phyloP scores from a whole-genome alignment of 1,140 invertebrate species.

The Cydia splendana region DNA sequence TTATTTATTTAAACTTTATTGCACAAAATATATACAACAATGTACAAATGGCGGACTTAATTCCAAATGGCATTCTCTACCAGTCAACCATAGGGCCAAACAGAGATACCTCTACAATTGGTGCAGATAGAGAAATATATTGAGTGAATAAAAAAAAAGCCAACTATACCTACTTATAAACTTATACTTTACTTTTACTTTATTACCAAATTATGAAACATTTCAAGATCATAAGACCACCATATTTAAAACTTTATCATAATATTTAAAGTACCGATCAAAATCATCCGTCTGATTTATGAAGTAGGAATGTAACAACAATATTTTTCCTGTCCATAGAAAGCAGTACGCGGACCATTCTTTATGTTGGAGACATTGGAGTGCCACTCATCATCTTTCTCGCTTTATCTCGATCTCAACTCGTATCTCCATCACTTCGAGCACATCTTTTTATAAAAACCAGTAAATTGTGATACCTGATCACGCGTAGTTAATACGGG shows the following conservation, averaged over 20 bases:
- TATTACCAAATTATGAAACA: not conserved
- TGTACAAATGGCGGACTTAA: no score
- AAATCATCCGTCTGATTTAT: not conserved
- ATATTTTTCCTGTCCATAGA: slow-evolving; percentile 29
- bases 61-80: no score
- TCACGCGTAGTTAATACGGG: not conserved
- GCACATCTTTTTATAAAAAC: not conserved
- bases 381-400: slow-evolving; percentile 25
- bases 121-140: no score
- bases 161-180: no score
- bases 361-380: slow-evolving; percentile 11
- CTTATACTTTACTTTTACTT: no score
- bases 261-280: slow-evolving; percentile 20
- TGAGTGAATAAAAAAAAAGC: no score
- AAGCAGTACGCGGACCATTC: not conserved
- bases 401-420: slow-evolving; percentile 18
- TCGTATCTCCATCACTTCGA: not conserved
- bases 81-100: no score
- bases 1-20: no score
- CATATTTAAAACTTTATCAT: slow-evolving; percentile 6
- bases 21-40: no score
- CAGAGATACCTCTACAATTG: no score
- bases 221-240: not conserved
- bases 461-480: not conserved
- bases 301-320: slow-evolving; percentile 26